phyloP scores from a whole-genome alignment of 2,888 invertebrate species.

The Physocephala rufipes region DNA sequence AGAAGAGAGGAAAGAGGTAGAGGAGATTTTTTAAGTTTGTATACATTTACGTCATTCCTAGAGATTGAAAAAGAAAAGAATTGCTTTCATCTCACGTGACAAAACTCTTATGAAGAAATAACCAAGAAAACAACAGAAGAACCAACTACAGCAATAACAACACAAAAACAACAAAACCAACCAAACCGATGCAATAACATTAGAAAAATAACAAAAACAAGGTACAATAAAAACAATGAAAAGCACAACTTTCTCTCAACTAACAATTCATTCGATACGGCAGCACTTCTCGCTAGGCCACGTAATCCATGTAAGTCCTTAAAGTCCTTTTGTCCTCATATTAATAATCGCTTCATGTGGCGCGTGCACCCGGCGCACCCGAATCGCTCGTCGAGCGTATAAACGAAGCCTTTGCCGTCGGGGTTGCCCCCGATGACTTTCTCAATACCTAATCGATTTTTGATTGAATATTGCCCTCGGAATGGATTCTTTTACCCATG shows the following conservation, averaged over 20 bases:
- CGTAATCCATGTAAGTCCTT: slow-evolving; percentile 20
- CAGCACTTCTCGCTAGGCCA: background rate
- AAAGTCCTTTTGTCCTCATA: slow-evolving; percentile 24
- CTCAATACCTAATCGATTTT: slow-evolving; percentile 63
- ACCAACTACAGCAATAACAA: no score
- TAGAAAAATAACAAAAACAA: slow-evolving; percentile 29
- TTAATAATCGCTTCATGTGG: slow-evolving; percentile 28
- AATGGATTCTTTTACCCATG: slow-evolving; percentile 41
- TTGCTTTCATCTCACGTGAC: slow-evolving; percentile 25
- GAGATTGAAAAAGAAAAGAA: slow-evolving; percentile 18
- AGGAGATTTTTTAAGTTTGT: slow-evolving; percentile 56
- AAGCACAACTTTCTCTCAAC: background rate
- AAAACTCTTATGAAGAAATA: slow-evolving; percentile 20
- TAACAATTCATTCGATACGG: background rate
- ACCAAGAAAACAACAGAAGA: no score
- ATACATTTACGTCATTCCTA: background rate
- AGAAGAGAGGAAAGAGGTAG: background rate
- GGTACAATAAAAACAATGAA: slow-evolving; percentile 5
- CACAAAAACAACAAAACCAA: no score
- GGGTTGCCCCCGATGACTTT: slow-evolving; percentile 10
- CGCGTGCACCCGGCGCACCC: background rate
- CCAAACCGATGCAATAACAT: no score
- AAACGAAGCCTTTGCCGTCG: background rate
- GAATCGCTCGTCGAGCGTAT: background rate
- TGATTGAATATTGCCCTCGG: slow-evolving; percentile 63